These are phyloP conservation scores for Galago senegalensis DNA, from an alignment of 2,797 vertebrate species.

Conservation along the genomic window DNA sequence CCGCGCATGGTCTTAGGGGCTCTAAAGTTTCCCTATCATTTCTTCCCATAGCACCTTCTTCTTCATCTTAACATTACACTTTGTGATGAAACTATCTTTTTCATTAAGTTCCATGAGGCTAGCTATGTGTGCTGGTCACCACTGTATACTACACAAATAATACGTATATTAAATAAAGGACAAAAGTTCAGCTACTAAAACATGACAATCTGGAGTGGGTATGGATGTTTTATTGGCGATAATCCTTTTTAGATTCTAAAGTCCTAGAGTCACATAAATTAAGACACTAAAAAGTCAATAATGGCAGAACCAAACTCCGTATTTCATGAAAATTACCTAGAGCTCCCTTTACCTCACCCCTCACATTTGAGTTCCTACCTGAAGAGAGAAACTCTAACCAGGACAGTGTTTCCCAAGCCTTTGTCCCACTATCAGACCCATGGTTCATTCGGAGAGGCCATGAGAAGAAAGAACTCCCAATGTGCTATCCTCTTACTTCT, in stretches of 20 bases:
- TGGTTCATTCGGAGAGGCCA: background rate
- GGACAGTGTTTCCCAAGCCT: background rate
- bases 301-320: background rate
- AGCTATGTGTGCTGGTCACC: background rate
- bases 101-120: background rate
- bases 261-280: background rate
- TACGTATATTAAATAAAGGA: background rate
- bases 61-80: background rate
- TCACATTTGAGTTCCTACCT: background rate
- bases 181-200: background rate
- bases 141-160: background rate
- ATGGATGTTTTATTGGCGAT: background rate
- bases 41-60: background rate
- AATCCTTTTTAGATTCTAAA: background rate
- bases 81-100: background rate
- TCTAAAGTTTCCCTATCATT: background rate
- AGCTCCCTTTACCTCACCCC: background rate
- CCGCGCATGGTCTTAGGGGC: background rate
- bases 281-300: background rate
- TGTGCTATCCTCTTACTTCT: accelerated
- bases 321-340: background rate
- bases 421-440: background rate
- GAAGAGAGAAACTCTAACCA: background rate
- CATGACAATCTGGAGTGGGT: background rate
- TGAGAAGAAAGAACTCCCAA: accelerated